Evolutionary conservation across 1,140 invertebrate species (phyloP), one percentile per base, ranked within the genome.

Genomic region (Pseudomyrmex sp.): DNA sequence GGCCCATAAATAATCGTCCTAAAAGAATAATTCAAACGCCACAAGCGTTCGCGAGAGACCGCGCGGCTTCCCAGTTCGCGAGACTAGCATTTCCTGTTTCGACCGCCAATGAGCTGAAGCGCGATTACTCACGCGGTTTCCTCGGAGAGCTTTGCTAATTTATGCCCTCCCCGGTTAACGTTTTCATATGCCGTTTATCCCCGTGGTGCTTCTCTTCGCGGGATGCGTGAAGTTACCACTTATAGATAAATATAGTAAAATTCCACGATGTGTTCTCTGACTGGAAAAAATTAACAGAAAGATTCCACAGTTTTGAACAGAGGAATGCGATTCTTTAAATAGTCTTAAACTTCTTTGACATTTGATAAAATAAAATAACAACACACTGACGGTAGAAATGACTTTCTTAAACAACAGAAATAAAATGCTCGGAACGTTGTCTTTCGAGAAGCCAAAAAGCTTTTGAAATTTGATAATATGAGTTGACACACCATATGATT

Each of bases 41-140:
- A 54, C 50, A 48, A 75, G 75, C 82, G 59, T 61, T 58, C 62
- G 48, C 59, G 35, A 82, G 18, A 72, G 69, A 58, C 58, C 50
- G 59, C 56, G 44, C 26, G 15, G 44, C 82, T 63, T 56, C 61
- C 59, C 73, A 44, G 35, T 35, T 35, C 56, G 63, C 58, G 20
- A 69, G 75, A 88, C 86, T 85, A 88, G 68, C 72, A 69, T 75
- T 89, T 89, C 87, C 87, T 88, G 87, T 83, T 88, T 83, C 83
- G 66, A 70, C 61, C 77, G 72, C 66, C 79, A 62, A 77, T 85
- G 69, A 50, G 58, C 77, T 80, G 76, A 87, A 82, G 70, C 70
- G 46, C 62, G 76, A 88, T 82, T 85, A 82, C 73, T 83, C 70
- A 84, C 86, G 52, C 85, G 59, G 35, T 8, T 85, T 59, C 65